Percentiles rank a stretch among this genome's conserved stretches.
phyloP scores from a whole-genome alignment of 2,888 invertebrate genomes.

The Bimastos eiseni region DNA sequence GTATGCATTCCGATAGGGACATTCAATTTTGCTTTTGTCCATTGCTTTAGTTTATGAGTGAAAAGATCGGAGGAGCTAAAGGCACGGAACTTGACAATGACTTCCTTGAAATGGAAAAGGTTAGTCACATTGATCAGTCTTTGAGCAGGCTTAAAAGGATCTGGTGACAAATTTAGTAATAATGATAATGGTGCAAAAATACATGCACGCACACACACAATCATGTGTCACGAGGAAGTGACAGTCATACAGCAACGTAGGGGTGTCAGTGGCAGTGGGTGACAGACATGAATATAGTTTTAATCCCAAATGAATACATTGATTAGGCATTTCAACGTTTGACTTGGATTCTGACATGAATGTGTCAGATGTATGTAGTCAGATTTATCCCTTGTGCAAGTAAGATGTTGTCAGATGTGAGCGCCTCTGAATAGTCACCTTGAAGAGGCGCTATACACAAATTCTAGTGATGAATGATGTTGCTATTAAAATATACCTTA shows the following conservation, averaged over 20 bases:
- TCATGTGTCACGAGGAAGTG: neutral
- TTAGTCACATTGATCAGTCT: constrained; percentile 66
- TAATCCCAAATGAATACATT: neutral
- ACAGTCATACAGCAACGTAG: neutral
- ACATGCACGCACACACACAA: neutral
- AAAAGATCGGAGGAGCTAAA: constrained; percentile 99
- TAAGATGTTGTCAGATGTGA: neutral
- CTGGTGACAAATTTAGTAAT: too few relatives aligned
- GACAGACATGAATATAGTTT: neutral
- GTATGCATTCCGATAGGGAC: constrained; percentile 2
- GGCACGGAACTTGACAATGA: constrained; percentile 98
- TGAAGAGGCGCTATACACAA: too few relatives aligned
- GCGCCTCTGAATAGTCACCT: too few relatives aligned
- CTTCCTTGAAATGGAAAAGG: constrained; percentile 98
- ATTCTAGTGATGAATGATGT: too few relatives aligned
- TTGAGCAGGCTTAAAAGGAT: neutral
- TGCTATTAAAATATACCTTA: neutral
- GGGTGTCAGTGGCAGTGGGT: neutral
- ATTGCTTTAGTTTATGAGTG: constrained; percentile 87
- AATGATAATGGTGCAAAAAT: neutral
- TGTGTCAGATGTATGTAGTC: neutral
- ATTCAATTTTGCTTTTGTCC: neutral
- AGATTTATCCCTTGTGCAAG: neutral
- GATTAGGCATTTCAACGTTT: too few relatives aligned
- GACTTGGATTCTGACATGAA: neutral